phyloP scores from a whole-genome alignment of 2,888 invertebrate species.

The Campoplex nolae region DNA sequence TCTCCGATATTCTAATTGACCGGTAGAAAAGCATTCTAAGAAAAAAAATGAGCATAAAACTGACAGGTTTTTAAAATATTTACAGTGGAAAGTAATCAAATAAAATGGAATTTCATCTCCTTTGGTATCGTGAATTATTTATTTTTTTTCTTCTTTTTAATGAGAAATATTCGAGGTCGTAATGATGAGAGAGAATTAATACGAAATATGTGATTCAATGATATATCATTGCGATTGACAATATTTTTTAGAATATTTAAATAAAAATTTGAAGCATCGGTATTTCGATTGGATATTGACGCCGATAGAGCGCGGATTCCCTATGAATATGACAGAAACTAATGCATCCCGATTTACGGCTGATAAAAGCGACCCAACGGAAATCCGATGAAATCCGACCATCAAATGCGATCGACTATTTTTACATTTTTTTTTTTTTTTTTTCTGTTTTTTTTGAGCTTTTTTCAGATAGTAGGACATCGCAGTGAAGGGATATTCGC shows the following conservation, averaged over 20 bases:
- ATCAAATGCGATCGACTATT: slow-evolving; percentile 43
- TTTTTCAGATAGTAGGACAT: slow-evolving; percentile 33
- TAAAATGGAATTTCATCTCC: too few species aligned
- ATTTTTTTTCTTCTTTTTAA: too few species aligned
- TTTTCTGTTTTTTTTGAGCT: background rate
- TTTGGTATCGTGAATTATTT: too few species aligned
- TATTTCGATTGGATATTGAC: background rate
- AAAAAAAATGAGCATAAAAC: too few species aligned
- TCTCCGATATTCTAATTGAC: background rate
- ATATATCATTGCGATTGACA: too few species aligned
- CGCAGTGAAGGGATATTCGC: slow-evolving; percentile 25
- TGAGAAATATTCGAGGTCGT: too few species aligned
- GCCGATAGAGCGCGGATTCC: background rate
- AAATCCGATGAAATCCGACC: slow-evolving; percentile 43
- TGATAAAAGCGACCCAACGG: slow-evolving; percentile 17
- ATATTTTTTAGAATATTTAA: too few species aligned
- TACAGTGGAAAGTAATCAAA: too few species aligned
- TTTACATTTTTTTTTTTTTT: background rate
- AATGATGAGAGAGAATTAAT: too few species aligned
- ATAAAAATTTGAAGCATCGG: background rate
- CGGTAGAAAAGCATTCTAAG: too few species aligned
- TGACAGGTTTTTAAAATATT: too few species aligned
- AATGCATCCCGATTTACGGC: slow-evolving; percentile 11
- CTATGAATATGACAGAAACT: slow-evolving; percentile 18
- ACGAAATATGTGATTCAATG: too few species aligned